Conservation (phyloP, 2,113 vertebrate genomes). For the Procavia capensis region DNA sequence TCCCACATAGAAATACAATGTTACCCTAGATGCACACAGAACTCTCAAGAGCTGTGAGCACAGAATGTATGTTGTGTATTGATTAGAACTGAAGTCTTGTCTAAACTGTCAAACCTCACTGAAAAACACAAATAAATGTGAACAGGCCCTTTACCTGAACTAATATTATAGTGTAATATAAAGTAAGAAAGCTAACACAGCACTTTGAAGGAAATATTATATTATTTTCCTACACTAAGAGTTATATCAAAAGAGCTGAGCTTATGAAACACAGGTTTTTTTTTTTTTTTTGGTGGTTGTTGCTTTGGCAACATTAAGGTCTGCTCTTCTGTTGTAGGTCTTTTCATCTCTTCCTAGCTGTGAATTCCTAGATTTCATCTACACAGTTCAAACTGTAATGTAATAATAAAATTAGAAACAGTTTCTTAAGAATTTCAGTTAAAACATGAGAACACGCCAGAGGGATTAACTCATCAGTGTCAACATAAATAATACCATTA, state of each 20-base stretch:
- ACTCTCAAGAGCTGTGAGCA: neutral
- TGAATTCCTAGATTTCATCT: constrained; percentile 37
- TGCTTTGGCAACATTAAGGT: constrained; percentile 41
- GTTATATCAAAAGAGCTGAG: neutral
- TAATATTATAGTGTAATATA: constrained; percentile 10
- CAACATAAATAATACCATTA: constrained; percentile 20
- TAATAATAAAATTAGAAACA: constrained; percentile 37
- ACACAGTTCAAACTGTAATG: neutral
- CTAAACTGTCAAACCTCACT: constrained; percentile 34
- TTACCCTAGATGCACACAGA: neutral
- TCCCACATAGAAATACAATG: neutral
- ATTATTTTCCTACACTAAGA: constrained; percentile 21
- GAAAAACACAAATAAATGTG: constrained; percentile 56
- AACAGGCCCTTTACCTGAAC: constrained; percentile 64
- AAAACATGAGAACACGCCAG: neutral
- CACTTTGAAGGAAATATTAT: constrained; percentile 44
- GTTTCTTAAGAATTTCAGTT: constrained; percentile 4
- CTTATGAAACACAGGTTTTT: constrained; percentile 10
- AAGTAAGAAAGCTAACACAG: constrained; percentile 52
- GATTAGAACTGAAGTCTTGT: neutral
- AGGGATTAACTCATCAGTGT: constrained; percentile 34
- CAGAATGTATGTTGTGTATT: neutral
- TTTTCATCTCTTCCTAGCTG: constrained; percentile 37
- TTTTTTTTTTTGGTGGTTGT: neutral
- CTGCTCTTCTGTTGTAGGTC: neutral